Evolutionary conservation across 1,140 invertebrate species (phyloP).

Genomic region (Coboldia fuscipes): DNA sequence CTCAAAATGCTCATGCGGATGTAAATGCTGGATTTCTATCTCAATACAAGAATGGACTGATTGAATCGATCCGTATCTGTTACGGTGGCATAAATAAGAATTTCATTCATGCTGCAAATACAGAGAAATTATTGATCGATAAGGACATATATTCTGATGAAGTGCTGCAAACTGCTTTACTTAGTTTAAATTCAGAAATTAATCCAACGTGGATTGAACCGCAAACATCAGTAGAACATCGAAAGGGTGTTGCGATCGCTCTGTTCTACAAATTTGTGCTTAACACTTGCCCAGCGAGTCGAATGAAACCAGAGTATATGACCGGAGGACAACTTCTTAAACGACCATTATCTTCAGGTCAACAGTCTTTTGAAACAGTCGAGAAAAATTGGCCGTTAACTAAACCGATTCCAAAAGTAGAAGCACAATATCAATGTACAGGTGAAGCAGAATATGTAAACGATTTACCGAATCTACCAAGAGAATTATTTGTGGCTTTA

Average conservation of each 20-base stretch:
- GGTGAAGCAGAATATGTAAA: conserved; percentile 45
- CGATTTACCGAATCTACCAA: conserved; percentile 25
- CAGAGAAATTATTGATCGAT: conserved; percentile 39
- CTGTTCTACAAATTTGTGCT: conserved; percentile 53
- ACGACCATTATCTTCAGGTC: conserved; percentile 39
- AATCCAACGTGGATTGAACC: conserved; percentile 34
- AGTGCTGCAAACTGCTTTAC: conserved; percentile 29
- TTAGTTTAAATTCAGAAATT: conserved; percentile 32
- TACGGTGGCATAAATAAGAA: conserved; percentile 45
- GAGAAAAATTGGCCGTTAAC: conserved; percentile 43
- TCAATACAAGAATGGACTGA: conserved; percentile 24
- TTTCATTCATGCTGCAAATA: conserved; percentile 45
- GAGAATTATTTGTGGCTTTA: conserved; percentile 41
- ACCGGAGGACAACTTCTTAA: conserved; percentile 27
- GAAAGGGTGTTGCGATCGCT: conserved; percentile 38
- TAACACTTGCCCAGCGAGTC: conserved; percentile 20
- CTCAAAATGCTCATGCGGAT: conserved; percentile 63
- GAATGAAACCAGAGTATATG: conserved; percentile 14
- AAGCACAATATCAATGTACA: conserved; percentile 42
- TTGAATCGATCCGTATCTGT: conserved; percentile 20
- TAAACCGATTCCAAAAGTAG: conserved; percentile 47
- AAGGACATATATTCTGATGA: conserved; percentile 26
- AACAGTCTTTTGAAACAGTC: conserved; percentile 42
- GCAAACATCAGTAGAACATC: conserved; percentile 38
- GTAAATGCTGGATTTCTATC: conserved; percentile 63